Evolutionary conservation across 2,888 invertebrate genomes (phyloP), one percentile per base, ranked within the genome.

Genomic region (Pyrochroa serraticornis): DNA sequence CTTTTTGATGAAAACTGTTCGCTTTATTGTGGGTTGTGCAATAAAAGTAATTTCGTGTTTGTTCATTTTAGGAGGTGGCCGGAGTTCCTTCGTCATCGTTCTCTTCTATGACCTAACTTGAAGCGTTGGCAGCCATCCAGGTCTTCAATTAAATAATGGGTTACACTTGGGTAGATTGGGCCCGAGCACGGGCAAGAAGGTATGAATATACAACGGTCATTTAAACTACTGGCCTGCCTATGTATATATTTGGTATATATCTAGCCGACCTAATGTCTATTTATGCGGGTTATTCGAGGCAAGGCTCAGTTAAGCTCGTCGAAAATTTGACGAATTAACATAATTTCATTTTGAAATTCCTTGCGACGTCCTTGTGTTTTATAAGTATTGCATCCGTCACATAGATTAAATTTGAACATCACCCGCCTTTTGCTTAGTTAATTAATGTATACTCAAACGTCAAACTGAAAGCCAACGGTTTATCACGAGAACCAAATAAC

Each of bases 111-210:
- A 33, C 48, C 37, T 34, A 55, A 58, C 47, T 58, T 42, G 52
- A 58, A 58, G 34, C 38, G 35, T 44, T 69, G 69, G 68, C 69
- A 62, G 57, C 41, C 52, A 58, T 64, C 69, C 69, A 69, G 63
- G 58, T 60, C 62, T 67, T 66, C 68, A 68, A 69, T 69, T 69
- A 68, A 68, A 68, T 69, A 68, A 67, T 66, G 65, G 66, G 62
- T 66, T 66, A 65, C 64, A 67, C 67, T 69, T 62, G 52, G 52
- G 31, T 38, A 44, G 44, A 52, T 52, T 58, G 51, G 47, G 32
- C 51, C 46, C 34, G 47, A 58, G 39, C 44, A 10, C 39, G 35
- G 45, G 53, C 48, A 38, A 46, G 43, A 34, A 36, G 53, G 45
- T 52, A 52, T 52, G 52, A 44, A 52, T 58, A 46, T 47, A 53